phyloP scores from a whole-genome alignment of 2,797 vertebrate genomes.

The Perdix hodgsoniae region DNA sequence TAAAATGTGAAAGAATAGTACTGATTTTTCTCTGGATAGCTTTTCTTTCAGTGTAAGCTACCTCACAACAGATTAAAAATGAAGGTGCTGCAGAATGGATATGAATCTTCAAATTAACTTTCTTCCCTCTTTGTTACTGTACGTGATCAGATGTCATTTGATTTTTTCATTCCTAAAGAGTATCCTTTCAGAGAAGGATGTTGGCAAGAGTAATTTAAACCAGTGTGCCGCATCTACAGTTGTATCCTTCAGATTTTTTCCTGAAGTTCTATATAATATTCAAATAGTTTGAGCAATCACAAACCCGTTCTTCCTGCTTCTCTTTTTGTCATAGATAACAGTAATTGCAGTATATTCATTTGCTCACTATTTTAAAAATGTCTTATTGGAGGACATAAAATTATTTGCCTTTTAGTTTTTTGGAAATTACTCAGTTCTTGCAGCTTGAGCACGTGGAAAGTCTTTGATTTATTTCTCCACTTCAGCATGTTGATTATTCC shows the following conservation, averaged over 20 bases:
- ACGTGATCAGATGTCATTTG: neutral
- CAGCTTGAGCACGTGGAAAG: fast-evolving
- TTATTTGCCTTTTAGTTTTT: neutral
- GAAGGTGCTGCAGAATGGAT: neutral
- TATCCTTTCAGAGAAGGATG: neutral
- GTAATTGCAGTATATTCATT: neutral
- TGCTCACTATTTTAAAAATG: neutral
- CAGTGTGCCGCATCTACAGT: neutral
- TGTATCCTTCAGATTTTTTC: neutral
- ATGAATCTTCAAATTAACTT: neutral
- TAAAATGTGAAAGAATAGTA: neutral
- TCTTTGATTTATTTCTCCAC: neutral
- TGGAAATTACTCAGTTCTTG: neutral
- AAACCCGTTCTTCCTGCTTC: neutral
- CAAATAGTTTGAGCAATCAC: neutral
- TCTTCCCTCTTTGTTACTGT: neutral
- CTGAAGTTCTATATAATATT: neutral
- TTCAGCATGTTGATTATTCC: neutral
- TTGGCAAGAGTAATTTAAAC: constrained; percentile 17
- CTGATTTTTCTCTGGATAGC: neutral
- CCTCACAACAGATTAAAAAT: neutral
- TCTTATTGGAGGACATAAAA: neutral
- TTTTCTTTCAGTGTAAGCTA: neutral
- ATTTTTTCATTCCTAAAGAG: constrained; percentile 15
- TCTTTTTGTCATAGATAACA: neutral